These are phyloP conservation scores for Bostrychus sinensis DNA, from an alignment of 2,113 vertebrate species.

Conservation along the genomic window DNA sequence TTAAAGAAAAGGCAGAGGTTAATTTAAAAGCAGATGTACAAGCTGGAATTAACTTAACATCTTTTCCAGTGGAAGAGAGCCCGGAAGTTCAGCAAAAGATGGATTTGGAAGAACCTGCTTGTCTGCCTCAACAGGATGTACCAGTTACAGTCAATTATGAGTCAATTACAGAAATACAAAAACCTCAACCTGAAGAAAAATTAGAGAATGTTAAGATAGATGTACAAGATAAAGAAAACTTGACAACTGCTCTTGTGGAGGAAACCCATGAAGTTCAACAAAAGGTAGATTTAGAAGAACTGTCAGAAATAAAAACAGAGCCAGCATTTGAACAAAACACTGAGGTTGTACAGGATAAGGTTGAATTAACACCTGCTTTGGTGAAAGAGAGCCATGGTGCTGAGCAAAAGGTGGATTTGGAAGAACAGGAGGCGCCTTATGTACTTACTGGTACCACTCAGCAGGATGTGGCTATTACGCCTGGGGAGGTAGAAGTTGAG, in stretches of 20 bases:
- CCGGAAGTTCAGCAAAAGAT: neutral
- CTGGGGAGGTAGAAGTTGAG: neutral
- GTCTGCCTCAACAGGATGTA: neutral
- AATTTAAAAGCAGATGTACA: constrained; percentile 6
- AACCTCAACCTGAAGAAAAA: constrained; percentile 24
- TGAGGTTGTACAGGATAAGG: neutral
- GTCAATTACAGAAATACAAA: constrained; percentile 19
- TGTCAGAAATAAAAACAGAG: neutral
- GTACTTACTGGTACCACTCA: neutral
- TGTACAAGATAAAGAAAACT: neutral
- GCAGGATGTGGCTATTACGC: neutral
- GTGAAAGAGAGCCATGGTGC: neutral
- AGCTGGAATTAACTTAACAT: neutral
- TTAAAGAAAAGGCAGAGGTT: constrained; percentile 9
- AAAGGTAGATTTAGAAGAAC: neutral
- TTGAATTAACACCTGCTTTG: neutral
- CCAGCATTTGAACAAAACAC: neutral
- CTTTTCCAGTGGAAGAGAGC: constrained; percentile 28
- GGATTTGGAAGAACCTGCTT: neutral
- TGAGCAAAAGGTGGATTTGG: neutral
- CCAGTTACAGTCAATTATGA: constrained; percentile 1
- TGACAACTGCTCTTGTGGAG: constrained; percentile 24
- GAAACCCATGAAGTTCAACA: constrained; percentile 11
- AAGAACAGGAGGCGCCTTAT: neutral
- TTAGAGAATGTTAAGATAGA: constrained; percentile 26